Conservation (phyloP, 2,797 vertebrate genomes). For the Myoxocephalus aenaeus region DNA sequence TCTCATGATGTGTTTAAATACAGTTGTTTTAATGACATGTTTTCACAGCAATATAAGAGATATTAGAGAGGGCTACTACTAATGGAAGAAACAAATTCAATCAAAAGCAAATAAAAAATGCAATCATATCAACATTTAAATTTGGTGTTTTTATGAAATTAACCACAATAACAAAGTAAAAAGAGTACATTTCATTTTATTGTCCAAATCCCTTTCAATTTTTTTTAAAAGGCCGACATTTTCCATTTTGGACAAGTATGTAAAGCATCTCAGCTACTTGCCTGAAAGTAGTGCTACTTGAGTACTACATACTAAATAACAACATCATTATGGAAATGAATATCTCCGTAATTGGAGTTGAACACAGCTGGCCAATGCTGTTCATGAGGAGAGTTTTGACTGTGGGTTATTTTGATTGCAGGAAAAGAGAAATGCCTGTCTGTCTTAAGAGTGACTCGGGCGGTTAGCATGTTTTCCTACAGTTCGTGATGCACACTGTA, state of each 20-base stretch:
- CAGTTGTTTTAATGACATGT: not conserved
- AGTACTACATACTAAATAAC: not conserved
- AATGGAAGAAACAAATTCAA: too few relatives aligned
- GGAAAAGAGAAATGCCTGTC: not conserved
- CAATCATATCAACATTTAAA: too few relatives aligned
- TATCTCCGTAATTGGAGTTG: not conserved
- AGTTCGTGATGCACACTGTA: not conserved
- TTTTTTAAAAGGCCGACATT: not conserved
- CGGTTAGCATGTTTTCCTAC: not conserved
- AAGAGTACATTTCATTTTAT: too few relatives aligned
- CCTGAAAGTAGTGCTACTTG: not conserved
- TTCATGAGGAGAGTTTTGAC: not conserved
- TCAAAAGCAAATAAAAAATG: not conserved
- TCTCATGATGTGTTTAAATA: not conserved
- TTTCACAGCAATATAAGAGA: not conserved
- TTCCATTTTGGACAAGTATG: not conserved
- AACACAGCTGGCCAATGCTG: not conserved
- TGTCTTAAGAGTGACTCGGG: not conserved
- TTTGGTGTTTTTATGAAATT: too few relatives aligned
- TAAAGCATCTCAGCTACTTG: not conserved
- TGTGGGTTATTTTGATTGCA: not conserved
- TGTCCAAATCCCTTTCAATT: too few relatives aligned
- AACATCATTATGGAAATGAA: not conserved
- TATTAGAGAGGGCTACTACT: not conserved
- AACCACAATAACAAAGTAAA: too few relatives aligned